Evolutionary conservation across 2,888 invertebrate genomes (phyloP).

Genomic region (Netelia virgata): DNA sequence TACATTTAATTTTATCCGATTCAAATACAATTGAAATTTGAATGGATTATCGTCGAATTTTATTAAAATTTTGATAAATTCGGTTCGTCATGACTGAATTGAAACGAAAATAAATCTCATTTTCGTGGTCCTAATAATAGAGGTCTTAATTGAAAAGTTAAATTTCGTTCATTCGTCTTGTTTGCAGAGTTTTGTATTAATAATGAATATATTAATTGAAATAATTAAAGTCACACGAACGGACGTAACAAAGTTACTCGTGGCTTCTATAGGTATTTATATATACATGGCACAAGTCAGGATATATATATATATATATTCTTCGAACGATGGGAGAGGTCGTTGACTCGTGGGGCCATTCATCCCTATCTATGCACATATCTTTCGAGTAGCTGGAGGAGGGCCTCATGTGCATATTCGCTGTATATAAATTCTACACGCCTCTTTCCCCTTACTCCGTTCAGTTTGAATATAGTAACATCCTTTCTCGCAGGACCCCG

Average conservation of each 20-base stretch:
- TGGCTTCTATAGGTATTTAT: slow-evolving; percentile 10
- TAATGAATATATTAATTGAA: slow-evolving; percentile 61
- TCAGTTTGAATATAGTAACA: slow-evolving; percentile 68
- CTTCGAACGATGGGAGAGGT: slow-evolving; percentile 67
- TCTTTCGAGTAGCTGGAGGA: slow-evolving; percentile 70
- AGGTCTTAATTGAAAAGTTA: slow-evolving; percentile 4
- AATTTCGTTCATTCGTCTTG: slow-evolving; percentile 7
- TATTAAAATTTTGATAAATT: too few species aligned
- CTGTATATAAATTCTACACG: slow-evolving; percentile 16
- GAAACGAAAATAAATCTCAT: neutral
- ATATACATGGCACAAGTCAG: neutral
- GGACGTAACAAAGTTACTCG: slow-evolving; percentile 41
- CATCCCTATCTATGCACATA: slow-evolving; percentile 79
- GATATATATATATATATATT: neutral
- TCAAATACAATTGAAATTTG: neutral
- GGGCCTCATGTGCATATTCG: slow-evolving; percentile 73
- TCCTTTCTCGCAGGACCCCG: slow-evolving; percentile 38
- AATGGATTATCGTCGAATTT: too few species aligned
- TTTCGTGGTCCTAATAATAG: neutral
- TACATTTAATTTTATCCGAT: neutral
- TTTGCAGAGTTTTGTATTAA: slow-evolving; percentile 48
- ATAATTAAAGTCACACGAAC: slow-evolving; percentile 56
- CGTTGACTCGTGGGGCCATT: slow-evolving; percentile 73
- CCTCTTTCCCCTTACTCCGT: neutral
- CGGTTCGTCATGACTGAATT: too few species aligned